These are phyloP conservation scores for Andrena praecox DNA, from an alignment of 2,888 invertebrate genomes.

Conservation along the genomic window DNA sequence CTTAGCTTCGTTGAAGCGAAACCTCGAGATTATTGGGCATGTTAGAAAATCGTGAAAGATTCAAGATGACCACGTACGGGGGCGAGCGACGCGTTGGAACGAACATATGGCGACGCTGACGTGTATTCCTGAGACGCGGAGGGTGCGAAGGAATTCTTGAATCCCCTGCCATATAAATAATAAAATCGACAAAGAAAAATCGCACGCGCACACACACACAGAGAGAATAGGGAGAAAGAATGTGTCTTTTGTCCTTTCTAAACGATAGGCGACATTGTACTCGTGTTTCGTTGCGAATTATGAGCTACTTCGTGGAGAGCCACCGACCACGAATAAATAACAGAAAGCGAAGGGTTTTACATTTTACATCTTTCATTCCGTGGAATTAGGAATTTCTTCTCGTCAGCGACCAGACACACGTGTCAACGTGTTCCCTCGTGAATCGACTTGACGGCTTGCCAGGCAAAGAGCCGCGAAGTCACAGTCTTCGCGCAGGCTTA, in stretches of 20 bases:
- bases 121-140: slow-evolving; percentile 11
- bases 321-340: no score
- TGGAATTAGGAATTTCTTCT: background rate
- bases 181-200: no score
- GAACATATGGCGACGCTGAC: slow-evolving; percentile 32
- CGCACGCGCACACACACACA: no score
- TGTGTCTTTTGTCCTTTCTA: no score
- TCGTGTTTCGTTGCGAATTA: no score
- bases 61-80: slow-evolving; percentile 1
- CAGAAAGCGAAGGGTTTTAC: no score
- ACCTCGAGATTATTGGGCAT: background rate
- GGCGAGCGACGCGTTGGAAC: background rate
- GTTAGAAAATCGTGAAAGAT: background rate
- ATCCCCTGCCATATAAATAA: no score
- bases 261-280: no score
- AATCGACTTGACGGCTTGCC: background rate
- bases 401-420: slow-evolving; percentile 38
- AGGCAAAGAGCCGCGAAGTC: slow-evolving; percentile 32
- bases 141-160: no score
- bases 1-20: background rate
- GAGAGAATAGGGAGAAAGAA: no score
- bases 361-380: no score
- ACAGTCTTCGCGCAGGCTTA: slow-evolving; percentile 20
- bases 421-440: slow-evolving; percentile 36
- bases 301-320: no score